Percentiles rank a stretch among this genome's conserved stretches.
Conservation (phyloP, 2,113 vertebrate genomes). For the Labrus mixtus region DNA sequence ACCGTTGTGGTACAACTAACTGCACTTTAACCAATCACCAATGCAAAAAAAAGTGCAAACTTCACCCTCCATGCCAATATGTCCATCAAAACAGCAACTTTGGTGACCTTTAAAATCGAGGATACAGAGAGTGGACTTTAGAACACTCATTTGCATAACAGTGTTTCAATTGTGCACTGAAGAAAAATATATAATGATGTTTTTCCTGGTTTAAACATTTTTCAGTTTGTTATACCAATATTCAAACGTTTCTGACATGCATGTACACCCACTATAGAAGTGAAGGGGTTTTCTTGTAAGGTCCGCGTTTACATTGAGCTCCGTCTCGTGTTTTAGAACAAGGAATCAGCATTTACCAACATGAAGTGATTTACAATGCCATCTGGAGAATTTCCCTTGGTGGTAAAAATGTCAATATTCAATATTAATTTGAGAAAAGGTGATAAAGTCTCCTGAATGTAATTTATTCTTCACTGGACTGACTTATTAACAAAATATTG, state of each 20-base stretch:
- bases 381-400: slow-evolving; percentile 30
- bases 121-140: neutral
- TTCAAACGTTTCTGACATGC: too few relatives aligned
- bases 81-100: neutral
- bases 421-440: slow-evolving; percentile 24
- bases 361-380: slow-evolving; percentile 26
- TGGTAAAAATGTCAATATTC: slow-evolving; percentile 29
- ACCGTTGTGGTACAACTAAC: neutral
- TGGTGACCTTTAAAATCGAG: neutral
- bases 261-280: neutral
- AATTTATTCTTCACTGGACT: slow-evolving; percentile 13
- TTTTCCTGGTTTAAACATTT: too few relatives aligned
- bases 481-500: neutral
- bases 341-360: slow-evolving; percentile 17
- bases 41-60: neutral
- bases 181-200: too few relatives aligned
- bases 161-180: too few relatives aligned
- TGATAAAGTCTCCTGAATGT: neutral
- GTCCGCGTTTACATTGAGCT: neutral
- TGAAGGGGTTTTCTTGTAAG: neutral
- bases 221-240: too few relatives aligned
- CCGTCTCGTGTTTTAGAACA: slow-evolving; percentile 16
- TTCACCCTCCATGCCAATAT: neutral
- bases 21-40: neutral
- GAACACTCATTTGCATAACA: too few relatives aligned